Percentiles rank a stretch among this genome's conserved stretches.
phyloP scores from a whole-genome alignment of 2,888 invertebrate species.

The Pimpla rufipes region DNA sequence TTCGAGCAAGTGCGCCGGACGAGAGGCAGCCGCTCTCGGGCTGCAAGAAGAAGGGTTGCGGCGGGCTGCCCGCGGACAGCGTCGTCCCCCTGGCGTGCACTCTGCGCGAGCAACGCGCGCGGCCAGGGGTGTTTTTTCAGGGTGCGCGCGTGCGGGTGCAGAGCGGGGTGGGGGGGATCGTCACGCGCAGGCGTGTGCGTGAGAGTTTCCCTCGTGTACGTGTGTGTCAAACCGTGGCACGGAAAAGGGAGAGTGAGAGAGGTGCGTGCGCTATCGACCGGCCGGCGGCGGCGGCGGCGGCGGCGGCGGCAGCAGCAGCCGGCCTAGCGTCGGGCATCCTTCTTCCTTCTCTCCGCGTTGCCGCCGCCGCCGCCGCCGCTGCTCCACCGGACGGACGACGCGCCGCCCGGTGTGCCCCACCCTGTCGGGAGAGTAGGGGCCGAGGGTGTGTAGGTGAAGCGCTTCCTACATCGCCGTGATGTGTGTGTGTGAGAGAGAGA shows the following conservation, averaged over 20 bases:
- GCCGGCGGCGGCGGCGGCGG: slow-evolving; percentile 43
- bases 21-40: neutral
- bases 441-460: slow-evolving; percentile 53
- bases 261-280: slow-evolving; percentile 68
- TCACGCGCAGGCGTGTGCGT: slow-evolving; percentile 17
- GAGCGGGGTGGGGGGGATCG: neutral
- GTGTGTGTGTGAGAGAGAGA: slow-evolving; percentile 46
- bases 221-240: neutral
- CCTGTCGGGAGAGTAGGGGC: slow-evolving; percentile 62
- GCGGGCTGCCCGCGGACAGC: slow-evolving; percentile 35
- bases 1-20: slow-evolving; percentile 1
- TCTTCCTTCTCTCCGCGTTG: slow-evolving; percentile 59
- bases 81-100: slow-evolving; percentile 16
- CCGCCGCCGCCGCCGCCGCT: slow-evolving; percentile 30
- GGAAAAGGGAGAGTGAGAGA: slow-evolving; percentile 22
- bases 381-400: slow-evolving; percentile 52
- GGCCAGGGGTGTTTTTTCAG: slow-evolving; percentile 1
- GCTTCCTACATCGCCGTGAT: slow-evolving; percentile 30
- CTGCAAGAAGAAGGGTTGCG: slow-evolving; percentile 4
- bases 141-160: neutral
- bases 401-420: slow-evolving; percentile 70
- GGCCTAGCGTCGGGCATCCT: slow-evolving; percentile 31
- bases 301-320: slow-evolving; percentile 12
- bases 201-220: neutral
- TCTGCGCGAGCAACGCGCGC: slow-evolving; percentile 4